Evolutionary conservation across 2,797 vertebrate genomes (phyloP).

Genomic region (Eulemur coronatus): DNA sequence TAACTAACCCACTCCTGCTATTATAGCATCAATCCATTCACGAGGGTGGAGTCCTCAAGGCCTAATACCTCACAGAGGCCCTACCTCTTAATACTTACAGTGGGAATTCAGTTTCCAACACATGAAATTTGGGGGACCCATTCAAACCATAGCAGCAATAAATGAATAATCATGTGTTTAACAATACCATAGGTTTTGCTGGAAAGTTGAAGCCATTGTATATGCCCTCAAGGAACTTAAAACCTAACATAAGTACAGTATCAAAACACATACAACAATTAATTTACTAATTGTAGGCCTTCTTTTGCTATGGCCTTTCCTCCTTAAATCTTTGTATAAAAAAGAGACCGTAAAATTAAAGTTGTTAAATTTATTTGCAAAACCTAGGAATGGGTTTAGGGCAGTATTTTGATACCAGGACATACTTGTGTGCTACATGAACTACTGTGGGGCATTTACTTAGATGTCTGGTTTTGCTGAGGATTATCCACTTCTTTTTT

Average conservation of each 20-base stretch:
- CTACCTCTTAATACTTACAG: neutral
- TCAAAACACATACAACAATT: neutral
- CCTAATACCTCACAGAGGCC: too few species aligned
- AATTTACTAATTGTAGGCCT: conserved; percentile 11
- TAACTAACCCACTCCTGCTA: neutral
- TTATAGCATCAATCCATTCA: neutral
- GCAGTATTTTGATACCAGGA: neutral
- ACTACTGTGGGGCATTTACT: neutral
- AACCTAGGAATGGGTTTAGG: neutral
- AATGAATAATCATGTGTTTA: neutral
- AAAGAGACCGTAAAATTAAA: neutral
- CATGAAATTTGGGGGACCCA: neutral
- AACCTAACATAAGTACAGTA: neutral
- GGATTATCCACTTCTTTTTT: neutral
- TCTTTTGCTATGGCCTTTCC: neutral
- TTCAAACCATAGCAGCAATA: neutral
- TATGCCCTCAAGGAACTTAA: neutral
- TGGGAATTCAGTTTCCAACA: neutral
- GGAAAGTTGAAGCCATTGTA: neutral
- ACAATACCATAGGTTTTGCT: neutral
- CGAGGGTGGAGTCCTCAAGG: neutral
- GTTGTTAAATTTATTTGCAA: neutral
- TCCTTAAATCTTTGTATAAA: neutral
- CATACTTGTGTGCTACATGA: neutral
- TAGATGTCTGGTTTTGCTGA: neutral